Percentiles rank a stretch among this genome's conserved stretches.
These are phyloP conservation scores for Strigamia crassipes DNA, from an alignment of 2,888 invertebrate genomes.

Conservation along the genomic window DNA sequence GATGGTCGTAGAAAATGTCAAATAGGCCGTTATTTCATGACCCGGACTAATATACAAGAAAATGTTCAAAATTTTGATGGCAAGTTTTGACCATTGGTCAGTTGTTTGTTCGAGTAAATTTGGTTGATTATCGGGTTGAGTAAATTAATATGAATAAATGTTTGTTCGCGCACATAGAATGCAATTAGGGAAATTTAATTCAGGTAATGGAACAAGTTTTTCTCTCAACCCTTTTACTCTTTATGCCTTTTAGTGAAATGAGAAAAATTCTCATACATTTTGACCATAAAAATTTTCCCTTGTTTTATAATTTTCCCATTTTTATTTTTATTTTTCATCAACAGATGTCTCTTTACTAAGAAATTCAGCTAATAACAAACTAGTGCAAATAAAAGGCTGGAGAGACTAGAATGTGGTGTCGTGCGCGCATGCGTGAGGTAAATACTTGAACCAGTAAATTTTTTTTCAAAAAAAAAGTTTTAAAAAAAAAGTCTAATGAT, in stretches of 20 bases:
- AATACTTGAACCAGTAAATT: too few relatives aligned
- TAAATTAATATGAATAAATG: not conserved
- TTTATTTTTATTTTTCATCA: not conserved
- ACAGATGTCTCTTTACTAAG: not conserved
- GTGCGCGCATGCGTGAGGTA: too few relatives aligned
- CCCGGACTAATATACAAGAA: too few relatives aligned
- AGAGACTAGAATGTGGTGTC: too few relatives aligned
- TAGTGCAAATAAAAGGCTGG: too few relatives aligned
- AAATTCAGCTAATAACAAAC: not conserved
- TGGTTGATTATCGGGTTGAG: not conserved
- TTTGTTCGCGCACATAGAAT: not conserved
- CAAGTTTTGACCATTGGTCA: too few relatives aligned
- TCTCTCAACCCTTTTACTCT: constrained; percentile 2
- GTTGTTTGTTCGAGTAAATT: too few relatives aligned
- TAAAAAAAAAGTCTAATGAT: too few relatives aligned
- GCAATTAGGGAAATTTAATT: constrained; percentile 19
- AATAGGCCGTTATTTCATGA: too few relatives aligned
- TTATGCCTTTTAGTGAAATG: constrained; percentile 4
- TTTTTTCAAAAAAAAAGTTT: too few relatives aligned
- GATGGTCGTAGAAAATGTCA: too few relatives aligned
- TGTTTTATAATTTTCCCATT: not conserved
- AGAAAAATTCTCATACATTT: constrained; percentile 15
- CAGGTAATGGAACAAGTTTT: constrained; percentile 18
- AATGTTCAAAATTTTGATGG: too few relatives aligned
- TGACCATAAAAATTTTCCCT: not conserved